These are phyloP conservation scores for Drosophila lutescens DNA, from an alignment of 2,888 invertebrate species.

Conservation along the genomic window DNA sequence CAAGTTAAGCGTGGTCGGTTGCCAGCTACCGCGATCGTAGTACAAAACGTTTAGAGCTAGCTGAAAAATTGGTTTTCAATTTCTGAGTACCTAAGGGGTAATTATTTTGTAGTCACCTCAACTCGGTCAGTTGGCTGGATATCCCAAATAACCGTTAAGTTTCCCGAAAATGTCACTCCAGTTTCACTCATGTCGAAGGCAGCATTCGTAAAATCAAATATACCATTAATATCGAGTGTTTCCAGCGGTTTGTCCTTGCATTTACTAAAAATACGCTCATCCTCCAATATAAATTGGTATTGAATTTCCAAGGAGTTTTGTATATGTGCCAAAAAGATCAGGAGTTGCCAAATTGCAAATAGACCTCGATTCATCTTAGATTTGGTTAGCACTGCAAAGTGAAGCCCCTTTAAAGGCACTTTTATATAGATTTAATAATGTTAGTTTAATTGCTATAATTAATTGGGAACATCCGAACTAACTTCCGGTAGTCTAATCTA, in stretches of 20 bases:
- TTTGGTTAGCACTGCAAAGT: background rate
- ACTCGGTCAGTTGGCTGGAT: background rate
- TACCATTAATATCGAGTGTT: background rate
- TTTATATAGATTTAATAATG: background rate
- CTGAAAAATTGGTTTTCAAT: background rate
- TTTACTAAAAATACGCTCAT: background rate
- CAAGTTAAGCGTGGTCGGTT: constrained; percentile 10
- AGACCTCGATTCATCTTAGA: background rate
- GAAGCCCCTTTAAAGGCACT: background rate
- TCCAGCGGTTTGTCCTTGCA: background rate
- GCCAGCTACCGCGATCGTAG: constrained; percentile 27
- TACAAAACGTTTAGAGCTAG: background rate
- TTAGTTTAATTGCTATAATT: background rate
- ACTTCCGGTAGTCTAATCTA: background rate
- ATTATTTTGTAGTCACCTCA: background rate
- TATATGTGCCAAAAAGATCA: background rate
- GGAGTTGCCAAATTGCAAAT: background rate
- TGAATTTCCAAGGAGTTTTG: background rate
- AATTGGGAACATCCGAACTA: background rate
- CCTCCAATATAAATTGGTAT: background rate
- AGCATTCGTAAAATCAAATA: background rate
- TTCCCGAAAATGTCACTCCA: background rate
- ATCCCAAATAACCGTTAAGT: background rate
- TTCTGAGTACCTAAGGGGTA: background rate
- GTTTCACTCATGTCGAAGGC: background rate